Conservation (phyloP, 2,888 invertebrate genomes). For the Rhagonycha lutea region DNA sequence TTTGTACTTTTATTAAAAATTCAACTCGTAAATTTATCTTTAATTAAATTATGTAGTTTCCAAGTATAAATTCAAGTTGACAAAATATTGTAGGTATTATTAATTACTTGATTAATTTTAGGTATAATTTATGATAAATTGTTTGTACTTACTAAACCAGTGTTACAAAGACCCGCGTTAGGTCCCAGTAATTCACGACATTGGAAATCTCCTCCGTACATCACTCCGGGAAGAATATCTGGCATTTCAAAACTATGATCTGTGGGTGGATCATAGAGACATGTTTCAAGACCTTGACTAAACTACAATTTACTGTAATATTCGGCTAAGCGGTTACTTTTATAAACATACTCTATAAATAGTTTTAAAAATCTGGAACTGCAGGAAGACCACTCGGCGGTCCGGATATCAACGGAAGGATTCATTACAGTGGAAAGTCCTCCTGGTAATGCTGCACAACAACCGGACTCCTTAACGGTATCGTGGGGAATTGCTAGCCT, state of each 20-base stretch:
- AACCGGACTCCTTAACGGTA: conserved; percentile 41
- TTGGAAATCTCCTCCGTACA: conserved; percentile 63
- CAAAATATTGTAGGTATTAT: background rate
- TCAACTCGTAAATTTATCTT: background rate
- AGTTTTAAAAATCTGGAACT: conserved; percentile 56
- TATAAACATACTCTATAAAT: conserved; percentile 59
- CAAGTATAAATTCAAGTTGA: background rate
- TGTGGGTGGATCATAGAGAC: conserved; percentile 61
- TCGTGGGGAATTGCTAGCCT: conserved; percentile 51
- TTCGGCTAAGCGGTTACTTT: conserved; percentile 10
- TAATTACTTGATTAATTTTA: background rate
- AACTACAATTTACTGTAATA: conserved; percentile 40
- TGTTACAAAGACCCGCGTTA: conserved; percentile 54
- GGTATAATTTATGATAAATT: background rate
- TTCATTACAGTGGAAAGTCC: conserved; percentile 49
- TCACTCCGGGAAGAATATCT: conserved; percentile 55
- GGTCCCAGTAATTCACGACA: conserved; percentile 59
- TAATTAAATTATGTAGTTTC: background rate
- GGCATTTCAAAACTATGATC: conserved; percentile 44
- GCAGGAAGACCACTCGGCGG: conserved; percentile 61
- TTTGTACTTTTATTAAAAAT: conserved; percentile 12
- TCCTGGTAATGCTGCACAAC: conserved; percentile 38
- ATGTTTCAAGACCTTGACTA: conserved; percentile 61
- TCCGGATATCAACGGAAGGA: conserved; percentile 42
- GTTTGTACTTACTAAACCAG: conserved; percentile 45